Evolutionary conservation across 35 echinoderm and acorn worm genomes (phyloP).

Genomic region (Heliocidaris tuberculata): DNA sequence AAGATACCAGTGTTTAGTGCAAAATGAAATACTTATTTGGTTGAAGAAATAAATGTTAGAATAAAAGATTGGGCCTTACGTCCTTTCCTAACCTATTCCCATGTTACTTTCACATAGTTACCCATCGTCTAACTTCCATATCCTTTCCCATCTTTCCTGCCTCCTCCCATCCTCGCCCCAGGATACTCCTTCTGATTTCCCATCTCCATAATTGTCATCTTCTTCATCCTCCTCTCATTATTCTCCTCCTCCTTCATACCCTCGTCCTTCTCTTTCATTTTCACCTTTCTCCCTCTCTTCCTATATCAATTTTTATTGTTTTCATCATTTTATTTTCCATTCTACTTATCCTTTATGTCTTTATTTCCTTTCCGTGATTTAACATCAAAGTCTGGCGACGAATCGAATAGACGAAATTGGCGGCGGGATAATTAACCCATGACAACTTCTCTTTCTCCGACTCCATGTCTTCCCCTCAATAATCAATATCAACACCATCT

Average conservation of each 20-base stretch:
- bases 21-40: too few species aligned
- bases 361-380: neutral
- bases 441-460: neutral
- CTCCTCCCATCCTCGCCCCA: neutral
- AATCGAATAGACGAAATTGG: neutral
- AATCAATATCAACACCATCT: neutral
- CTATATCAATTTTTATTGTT: neutral
- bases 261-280: too few species aligned
- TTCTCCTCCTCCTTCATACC: too few species aligned
- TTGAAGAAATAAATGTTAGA: too few species aligned
- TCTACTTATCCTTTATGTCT: neutral
- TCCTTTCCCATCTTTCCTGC: neutral
- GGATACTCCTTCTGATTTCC: neutral
- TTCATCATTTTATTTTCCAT: neutral
- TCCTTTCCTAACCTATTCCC: too few species aligned
- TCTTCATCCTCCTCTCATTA: neutral
- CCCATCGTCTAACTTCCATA: neutral
- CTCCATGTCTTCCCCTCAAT: neutral
- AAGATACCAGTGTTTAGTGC: too few species aligned
- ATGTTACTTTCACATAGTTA: too few species aligned
- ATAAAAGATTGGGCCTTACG: too few species aligned
- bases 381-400: neutral
- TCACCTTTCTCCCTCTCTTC: neutral
- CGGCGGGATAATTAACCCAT: constrained; percentile 19
- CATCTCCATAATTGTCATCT: neutral